A percentile compares a stretch with the other conserved stretches of the same genome.
phyloP scores from a whole-genome alignment of 2,113 vertebrate species.

The Machaerirhynchus nigripectus region DNA sequence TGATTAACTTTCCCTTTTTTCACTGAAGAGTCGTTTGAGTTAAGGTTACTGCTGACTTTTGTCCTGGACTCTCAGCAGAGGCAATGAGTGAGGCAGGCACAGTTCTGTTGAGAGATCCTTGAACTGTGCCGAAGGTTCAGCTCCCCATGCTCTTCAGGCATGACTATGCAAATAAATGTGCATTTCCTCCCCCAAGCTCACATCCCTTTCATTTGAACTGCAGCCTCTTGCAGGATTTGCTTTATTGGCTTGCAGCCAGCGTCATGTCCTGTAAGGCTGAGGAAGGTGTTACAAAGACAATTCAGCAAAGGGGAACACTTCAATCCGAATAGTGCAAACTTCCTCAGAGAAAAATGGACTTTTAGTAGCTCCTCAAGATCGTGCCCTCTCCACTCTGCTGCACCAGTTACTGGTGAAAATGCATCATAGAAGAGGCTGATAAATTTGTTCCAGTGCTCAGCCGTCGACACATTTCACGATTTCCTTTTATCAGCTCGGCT shows the following conservation, averaged over 20 bases:
- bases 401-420: not conserved
- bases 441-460: not conserved
- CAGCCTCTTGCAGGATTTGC: not conserved
- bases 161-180: slow-evolving; percentile 9
- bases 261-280: not conserved
- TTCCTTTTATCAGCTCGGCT: not conserved
- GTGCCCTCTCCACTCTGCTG: not conserved
- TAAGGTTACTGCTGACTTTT: not conserved
- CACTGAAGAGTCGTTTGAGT: not conserved
- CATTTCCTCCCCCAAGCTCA: not conserved
- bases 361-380: not conserved
- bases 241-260: not conserved
- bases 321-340: not conserved
- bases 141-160: not conserved
- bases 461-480: not conserved
- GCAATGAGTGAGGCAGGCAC: not conserved
- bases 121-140: not conserved
- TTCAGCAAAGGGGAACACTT: not conserved
- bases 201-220: not conserved
- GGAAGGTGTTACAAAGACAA: not conserved
- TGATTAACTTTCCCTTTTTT: not conserved
- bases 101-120: not conserved
- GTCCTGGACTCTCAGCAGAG: not conserved
- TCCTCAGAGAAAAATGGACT: not conserved
- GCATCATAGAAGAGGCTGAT: not conserved